Conservation (phyloP, 2,797 vertebrate species). For the Gymnothorax reevesii region DNA sequence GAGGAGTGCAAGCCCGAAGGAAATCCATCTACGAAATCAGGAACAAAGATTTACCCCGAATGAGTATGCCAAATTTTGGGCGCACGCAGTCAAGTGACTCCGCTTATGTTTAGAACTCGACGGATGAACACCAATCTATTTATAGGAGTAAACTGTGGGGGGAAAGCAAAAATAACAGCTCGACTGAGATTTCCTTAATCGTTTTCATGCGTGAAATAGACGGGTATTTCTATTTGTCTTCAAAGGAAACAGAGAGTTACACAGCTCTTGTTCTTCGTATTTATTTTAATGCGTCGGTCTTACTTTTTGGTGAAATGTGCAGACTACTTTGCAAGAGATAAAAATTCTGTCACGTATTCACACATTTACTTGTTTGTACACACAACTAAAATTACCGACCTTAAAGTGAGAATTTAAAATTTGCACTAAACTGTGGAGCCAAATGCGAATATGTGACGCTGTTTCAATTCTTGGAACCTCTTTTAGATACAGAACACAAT, state of each 20-base stretch:
- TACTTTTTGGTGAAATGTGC: constrained; percentile 76
- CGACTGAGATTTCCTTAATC: constrained; percentile 66
- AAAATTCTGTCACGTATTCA: constrained; percentile 60
- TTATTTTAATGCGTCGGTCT: constrained; percentile 74
- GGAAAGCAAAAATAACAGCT: constrained; percentile 51
- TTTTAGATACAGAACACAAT: constrained; percentile 60
- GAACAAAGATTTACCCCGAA: constrained; percentile 95
- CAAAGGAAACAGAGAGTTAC: constrained; percentile 66
- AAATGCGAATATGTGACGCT: constrained; percentile 66
- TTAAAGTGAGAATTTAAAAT: constrained; percentile 71
- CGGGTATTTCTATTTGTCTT: constrained; percentile 66
- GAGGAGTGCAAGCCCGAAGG: constrained; percentile 93
- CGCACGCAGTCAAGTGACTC: constrained; percentile 99
- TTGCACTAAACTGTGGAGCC: constrained; percentile 76
- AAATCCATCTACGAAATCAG: constrained; percentile 99
- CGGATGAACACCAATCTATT: constrained; percentile 17
- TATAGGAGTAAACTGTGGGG: constrained; percentile 22
- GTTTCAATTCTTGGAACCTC: constrained; percentile 62
- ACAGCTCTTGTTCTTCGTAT: constrained; percentile 60
- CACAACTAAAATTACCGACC: constrained; percentile 57
- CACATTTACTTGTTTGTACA: constrained; percentile 66
- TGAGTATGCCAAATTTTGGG: constrained; percentile 98
- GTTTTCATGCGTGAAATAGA: constrained; percentile 66
- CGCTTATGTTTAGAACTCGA: constrained; percentile 87
- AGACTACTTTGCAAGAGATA: constrained; percentile 66